These are phyloP conservation scores for Mustelus asterias DNA, from an alignment of 2,113 vertebrate species.

Conservation along the genomic window DNA sequence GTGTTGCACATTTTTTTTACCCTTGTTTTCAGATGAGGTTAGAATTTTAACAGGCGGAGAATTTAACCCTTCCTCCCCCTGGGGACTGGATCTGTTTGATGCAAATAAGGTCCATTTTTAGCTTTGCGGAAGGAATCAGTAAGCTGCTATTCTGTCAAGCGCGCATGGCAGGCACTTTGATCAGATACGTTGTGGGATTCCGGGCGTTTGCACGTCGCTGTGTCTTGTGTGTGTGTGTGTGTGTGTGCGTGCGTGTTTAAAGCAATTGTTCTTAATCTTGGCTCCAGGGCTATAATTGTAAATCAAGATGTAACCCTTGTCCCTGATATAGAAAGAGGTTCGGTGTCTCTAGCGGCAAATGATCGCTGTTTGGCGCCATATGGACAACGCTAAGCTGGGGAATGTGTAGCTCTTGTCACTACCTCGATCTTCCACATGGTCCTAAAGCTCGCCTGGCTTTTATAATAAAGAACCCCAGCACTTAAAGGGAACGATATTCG, in stretches of 20 bases:
- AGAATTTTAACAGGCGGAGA: neutral
- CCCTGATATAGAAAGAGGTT: neutral
- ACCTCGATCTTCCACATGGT: neutral
- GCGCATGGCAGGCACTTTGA: neutral
- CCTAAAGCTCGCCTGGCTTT: neutral
- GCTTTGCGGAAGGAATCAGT: constrained; percentile 19
- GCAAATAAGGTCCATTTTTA: constrained; percentile 16
- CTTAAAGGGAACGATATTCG: neutral
- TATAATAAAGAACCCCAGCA: too few species aligned
- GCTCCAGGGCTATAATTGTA: neutral
- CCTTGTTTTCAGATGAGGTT: neutral
- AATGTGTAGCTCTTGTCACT: neutral
- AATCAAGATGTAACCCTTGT: constrained; percentile 29
- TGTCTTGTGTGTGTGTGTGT: neutral
- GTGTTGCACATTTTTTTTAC: neutral
- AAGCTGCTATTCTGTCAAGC: constrained; percentile 20
- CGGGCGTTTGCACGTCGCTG: neutral
- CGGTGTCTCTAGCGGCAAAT: neutral
- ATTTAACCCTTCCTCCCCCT: too few species aligned
- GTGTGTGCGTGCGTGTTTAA: neutral
- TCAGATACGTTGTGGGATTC: neutral
- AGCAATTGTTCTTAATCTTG: neutral
- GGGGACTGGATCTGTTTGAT: neutral
- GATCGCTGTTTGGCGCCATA: constrained; percentile 27
- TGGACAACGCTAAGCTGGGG: neutral